These are phyloP conservation scores for Danio aesculapii DNA, from an alignment of 2,797 vertebrate species.

Conservation along the genomic window DNA sequence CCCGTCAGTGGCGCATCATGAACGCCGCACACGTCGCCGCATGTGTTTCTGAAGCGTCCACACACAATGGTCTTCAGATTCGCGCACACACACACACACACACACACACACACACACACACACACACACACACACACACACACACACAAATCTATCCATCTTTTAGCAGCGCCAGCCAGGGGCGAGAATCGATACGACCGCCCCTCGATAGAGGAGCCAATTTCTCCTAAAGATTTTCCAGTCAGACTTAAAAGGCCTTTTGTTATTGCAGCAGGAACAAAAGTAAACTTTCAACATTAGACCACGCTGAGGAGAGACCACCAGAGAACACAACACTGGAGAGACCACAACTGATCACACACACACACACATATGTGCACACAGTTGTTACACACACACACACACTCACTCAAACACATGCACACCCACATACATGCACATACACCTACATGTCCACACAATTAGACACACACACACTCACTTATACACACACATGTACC, in stretches of 20 bases:
- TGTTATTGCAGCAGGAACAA: slow-evolving; percentile 82
- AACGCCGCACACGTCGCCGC: slow-evolving; percentile 53
- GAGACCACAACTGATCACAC: not conserved
- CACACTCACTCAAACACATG: too few species aligned
- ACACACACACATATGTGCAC: not conserved
- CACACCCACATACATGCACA: too few species aligned
- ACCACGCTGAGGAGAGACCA: slow-evolving; percentile 47
- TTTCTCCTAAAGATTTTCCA: slow-evolving; percentile 85
- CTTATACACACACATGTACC: too few species aligned
- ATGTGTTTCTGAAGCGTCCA: slow-evolving; percentile 77
- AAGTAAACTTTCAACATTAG: slow-evolving; percentile 79
- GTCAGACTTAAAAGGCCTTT: slow-evolving; percentile 84
- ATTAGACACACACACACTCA: too few species aligned
- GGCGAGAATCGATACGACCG: slow-evolving; percentile 81
- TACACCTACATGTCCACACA: too few species aligned
- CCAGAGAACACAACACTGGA: not conserved
- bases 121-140: slow-evolving; percentile 81
- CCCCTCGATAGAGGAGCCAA: slow-evolving; percentile 81
- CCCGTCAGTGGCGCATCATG: slow-evolving; percentile 63
- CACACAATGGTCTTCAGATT: slow-evolving; percentile 79
- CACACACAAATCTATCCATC: slow-evolving; percentile 86
- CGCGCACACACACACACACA: slow-evolving; percentile 80
- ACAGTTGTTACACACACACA: not conserved
- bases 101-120: slow-evolving; percentile 82
- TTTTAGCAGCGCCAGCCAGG: slow-evolving; percentile 79